phyloP scores from a whole-genome alignment of 2,888 invertebrate genomes.

The Pocota personata region DNA sequence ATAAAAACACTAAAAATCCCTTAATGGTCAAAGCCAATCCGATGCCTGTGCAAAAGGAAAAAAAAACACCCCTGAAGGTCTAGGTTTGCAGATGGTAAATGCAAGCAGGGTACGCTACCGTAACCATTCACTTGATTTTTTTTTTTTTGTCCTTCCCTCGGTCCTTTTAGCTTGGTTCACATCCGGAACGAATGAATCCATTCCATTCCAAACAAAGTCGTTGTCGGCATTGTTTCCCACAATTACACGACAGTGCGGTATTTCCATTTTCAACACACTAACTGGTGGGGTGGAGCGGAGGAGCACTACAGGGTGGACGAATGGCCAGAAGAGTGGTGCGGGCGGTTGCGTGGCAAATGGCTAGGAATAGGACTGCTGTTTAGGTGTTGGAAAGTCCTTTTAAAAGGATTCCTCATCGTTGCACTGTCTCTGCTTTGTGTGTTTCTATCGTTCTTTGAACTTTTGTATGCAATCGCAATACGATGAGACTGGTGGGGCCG shows the following conservation, averaged over 20 bases:
- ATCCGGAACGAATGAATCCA: constrained; percentile 65
- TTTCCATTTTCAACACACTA: constrained; percentile 64
- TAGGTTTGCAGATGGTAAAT: constrained; percentile 57
- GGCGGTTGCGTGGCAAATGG: neutral
- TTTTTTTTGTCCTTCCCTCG: neutral
- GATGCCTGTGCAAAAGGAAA: neutral
- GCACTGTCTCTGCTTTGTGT: constrained; percentile 49
- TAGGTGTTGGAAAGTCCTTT: constrained; percentile 64
- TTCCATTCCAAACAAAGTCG: constrained; percentile 64
- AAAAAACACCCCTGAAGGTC: constrained; percentile 36
- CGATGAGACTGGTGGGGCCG: neutral
- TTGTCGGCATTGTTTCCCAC: constrained; percentile 72
- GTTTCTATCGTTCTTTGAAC: constrained; percentile 70
- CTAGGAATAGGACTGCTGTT: constrained; percentile 23
- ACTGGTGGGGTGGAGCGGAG: neutral
- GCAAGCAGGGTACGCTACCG: neutral
- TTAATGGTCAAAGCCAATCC: constrained; percentile 58
- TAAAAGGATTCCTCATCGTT: constrained; percentile 31
- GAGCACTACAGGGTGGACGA: neutral
- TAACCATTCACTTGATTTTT: constrained; percentile 35
- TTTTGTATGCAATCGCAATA: constrained; percentile 30
- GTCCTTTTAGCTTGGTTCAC: constrained; percentile 39
- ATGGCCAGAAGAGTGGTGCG: neutral
- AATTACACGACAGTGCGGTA: constrained; percentile 73
- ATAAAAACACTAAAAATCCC: constrained; percentile 2